Base-by-base conservation (phyloP, 2,113 vertebrate genomes). In the Oncorhynchus masou region DNA sequence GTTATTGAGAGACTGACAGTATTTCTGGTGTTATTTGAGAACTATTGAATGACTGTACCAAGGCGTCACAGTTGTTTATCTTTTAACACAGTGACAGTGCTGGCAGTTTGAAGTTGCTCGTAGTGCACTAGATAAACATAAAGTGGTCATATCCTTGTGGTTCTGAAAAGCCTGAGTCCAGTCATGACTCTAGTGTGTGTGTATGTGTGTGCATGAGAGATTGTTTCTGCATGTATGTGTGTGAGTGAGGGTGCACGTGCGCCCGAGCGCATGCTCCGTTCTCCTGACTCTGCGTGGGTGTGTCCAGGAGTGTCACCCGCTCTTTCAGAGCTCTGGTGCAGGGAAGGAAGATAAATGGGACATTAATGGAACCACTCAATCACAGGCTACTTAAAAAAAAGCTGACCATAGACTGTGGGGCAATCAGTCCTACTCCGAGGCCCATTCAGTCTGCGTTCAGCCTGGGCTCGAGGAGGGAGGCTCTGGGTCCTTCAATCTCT, bases 311-410 rank as follows among this genome's bases (percentile, higher is more conserved):
- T 57, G 64, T 90, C 87, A 85, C 62, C 59, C 25, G 71, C 51
- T 83, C 84, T 86, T 88, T 88, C 80, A 83, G 73, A 64, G 60
- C 81, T 68, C 74, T 74, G 78, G 86, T 87, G 84, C 60, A 72
- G 75, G 81, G 74, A 45, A 34, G 79, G 71, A 86, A 91, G 90
- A 92, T 89, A 87, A 91, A 94, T 88, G 83, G 88, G 84, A 62
- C 29, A 66, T 85, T 92, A 92, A 92, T 91, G 86, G 89, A 90
- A 73, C 79, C 68, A 79, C 90, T 92, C 90, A 88, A 92, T 93
- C 92, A 92, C 85, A 70, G 79, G 79, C 85, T 79, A 83, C 86
- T 93, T 93, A 90, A 84, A 81, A 80, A 80, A 86, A 54, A 54
- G 80, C 86, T 91, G 87, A 89, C 83, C 75, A 71, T 81, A 87